These are phyloP conservation scores for Araneus ventricosus DNA, from an alignment of 1,140 invertebrate species.

Conservation along the genomic window DNA sequence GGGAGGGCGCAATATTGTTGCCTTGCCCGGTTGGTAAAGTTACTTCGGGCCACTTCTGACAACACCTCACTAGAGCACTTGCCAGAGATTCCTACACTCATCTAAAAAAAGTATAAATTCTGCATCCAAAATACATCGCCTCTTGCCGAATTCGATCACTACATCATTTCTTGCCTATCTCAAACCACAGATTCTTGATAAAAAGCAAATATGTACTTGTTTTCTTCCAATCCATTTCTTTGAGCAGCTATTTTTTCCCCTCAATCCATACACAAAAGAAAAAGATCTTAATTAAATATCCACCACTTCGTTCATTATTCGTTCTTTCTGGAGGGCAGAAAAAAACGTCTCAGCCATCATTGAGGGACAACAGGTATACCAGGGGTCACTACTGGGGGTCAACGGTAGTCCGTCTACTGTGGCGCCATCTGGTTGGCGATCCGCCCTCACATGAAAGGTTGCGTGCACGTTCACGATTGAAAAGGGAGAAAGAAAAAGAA, in stretches of 20 bases:
- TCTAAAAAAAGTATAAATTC: no score
- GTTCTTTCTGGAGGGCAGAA: background rate
- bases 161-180: background rate
- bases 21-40: no score
- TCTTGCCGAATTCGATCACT: background rate
- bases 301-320: conserved; percentile 55
- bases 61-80: no score
- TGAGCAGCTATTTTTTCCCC: background rate
- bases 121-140: no score
- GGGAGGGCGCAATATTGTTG: no score
- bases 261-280: background rate
- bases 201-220: background rate
- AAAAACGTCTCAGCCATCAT: conserved; percentile 7
- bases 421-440: conserved; percentile 61
- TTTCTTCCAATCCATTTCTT: background rate
- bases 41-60: no score
- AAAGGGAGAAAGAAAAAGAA: background rate
- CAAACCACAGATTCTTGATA: background rate
- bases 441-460: conserved; percentile 59
- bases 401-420: conserved; percentile 59
- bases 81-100: no score
- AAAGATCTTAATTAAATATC: conserved; percentile 65
- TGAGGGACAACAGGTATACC: conserved; percentile 57
- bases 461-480: conserved; percentile 16
- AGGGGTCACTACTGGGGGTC: conserved; percentile 46